Percentiles rank a stretch among this genome's conserved stretches.
phyloP scores from a whole-genome alignment of 1,140 invertebrate genomes.

The Pseudobourletiella spinata region DNA sequence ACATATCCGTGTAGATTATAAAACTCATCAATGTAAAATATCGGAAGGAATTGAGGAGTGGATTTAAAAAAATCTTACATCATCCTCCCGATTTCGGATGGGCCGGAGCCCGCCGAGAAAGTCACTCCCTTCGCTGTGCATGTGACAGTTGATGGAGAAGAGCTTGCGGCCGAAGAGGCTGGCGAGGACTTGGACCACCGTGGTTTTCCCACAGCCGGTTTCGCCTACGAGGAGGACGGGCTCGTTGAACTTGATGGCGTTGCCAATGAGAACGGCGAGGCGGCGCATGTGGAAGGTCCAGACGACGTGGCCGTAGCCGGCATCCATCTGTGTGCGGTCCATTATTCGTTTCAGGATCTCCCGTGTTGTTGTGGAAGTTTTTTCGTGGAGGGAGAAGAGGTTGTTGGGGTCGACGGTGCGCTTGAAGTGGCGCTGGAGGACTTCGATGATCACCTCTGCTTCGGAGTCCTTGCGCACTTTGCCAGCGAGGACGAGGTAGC shows the following conservation, averaged over 20 bases:
- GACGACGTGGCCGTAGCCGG: constrained; percentile 69
- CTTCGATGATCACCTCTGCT: constrained; percentile 60
- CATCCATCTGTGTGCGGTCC: constrained; percentile 41
- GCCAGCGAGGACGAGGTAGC: constrained; percentile 86
- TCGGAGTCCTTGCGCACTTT: constrained; percentile 81
- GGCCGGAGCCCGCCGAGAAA: constrained; percentile 93
- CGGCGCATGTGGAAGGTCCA: constrained; percentile 88
- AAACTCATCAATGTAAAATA: background rate
- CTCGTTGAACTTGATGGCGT: constrained; percentile 84
- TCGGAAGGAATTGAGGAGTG: too few species aligned
- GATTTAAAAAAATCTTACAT: constrained; percentile 15
- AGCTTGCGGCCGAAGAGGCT: constrained; percentile 55
- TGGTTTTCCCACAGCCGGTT: constrained; percentile 98
- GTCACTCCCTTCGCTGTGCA: constrained; percentile 96
- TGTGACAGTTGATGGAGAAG: constrained; percentile 89
- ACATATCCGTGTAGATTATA: background rate
- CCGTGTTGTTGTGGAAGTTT: constrained; percentile 67
- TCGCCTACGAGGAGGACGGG: constrained; percentile 93
- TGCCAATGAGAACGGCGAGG: constrained; percentile 81
- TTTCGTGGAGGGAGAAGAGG: constrained; percentile 47
- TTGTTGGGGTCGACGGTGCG: constrained; percentile 59
- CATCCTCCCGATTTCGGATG: constrained; percentile 51
- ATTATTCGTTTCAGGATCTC: constrained; percentile 59
- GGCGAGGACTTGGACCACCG: constrained; percentile 82
- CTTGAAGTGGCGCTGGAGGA: constrained; percentile 78